Evolutionary conservation across 53 echinoderm and acorn worm genomes (phyloP).

Genomic region (Holothuria leucospilota): DNA sequence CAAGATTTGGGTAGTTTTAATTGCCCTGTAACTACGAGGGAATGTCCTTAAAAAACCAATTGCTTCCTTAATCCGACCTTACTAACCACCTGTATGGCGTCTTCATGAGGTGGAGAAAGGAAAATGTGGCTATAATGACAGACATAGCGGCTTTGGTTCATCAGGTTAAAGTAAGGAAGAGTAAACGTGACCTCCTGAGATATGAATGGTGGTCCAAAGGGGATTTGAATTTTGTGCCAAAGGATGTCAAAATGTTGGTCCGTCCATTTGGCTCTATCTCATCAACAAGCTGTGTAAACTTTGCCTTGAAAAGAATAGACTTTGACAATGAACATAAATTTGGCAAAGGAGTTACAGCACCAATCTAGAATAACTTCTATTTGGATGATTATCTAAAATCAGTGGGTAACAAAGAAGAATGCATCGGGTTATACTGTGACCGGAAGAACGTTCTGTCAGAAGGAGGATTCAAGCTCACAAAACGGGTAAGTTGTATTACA

Average conservation of each 20-base stretch:
- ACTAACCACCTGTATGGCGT: conserved; percentile 52
- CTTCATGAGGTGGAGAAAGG: conserved; percentile 43
- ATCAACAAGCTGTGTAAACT: too few relatives aligned
- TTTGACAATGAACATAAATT: too few relatives aligned
- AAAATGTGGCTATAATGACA: conserved; percentile 52
- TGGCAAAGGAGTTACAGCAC: too few relatives aligned
- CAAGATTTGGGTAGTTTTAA: conserved; percentile 71
- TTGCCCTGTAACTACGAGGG: conserved; percentile 57
- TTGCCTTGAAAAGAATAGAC: too few relatives aligned
- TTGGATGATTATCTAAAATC: background rate
- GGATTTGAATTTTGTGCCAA: conserved; percentile 29
- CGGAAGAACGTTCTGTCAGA: background rate
- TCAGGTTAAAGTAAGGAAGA: conserved; percentile 66
- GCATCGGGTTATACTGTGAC: background rate
- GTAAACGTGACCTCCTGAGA: conserved; percentile 56
- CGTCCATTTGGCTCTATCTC: too few relatives aligned
- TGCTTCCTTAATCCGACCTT: conserved; percentile 24
- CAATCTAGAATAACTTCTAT: too few relatives aligned
- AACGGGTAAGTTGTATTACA: conserved; percentile 8
- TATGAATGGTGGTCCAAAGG: conserved; percentile 76
- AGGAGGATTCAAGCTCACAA: conserved; percentile 15
- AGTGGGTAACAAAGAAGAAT: background rate
- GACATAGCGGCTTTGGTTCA: conserved; percentile 71
- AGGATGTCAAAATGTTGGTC: too few relatives aligned
- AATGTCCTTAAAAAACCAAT: conserved; percentile 1